Base-by-base conservation (phyloP, 1,140 invertebrate species). In the Triops cancriformis region DNA sequence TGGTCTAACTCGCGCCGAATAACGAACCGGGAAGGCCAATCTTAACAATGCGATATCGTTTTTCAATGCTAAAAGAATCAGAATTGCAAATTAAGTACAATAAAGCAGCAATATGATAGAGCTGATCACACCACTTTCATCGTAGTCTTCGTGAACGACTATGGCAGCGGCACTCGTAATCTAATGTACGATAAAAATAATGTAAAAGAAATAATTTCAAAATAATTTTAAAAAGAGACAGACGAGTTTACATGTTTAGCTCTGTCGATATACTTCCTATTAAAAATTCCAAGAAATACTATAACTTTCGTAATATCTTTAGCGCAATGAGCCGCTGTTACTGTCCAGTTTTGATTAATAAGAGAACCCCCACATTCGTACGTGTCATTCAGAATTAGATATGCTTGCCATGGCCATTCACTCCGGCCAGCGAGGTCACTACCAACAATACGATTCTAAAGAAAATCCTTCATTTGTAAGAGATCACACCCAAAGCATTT, bases 261-360 rank as follows among this genome's bases (percentile, higher is more conserved):
- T 4, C 1, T 64, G 18, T 64, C n/a, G 14, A 64, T 23, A n/a
- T 23, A n/a, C 6, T 64, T 64, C 51, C 1, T 0, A 2, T 64
- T 64, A 23, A 6, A 0, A 14, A 64, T n/a, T n/a, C 51, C 51
- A 64, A 64, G 51, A 3, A n/a, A 64, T n/a, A 64, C 23, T 0
- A 23, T 1, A 0, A 64, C 18, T 23, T 64, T 64, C 18, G 14
- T 5, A 64, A 23, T 6, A 64, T 0, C 23, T 64, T 6, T 9
- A 42, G 78, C 41, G 80, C 86, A 87, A 77, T 87, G 86, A 12
- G 84, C 85, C 0, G 86, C 85, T 9, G 86, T 86, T 14, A 86
- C 73, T 10, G 87, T 82, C 85, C 85, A 87, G n/a, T 83, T 80
- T 2, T 79, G 79, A 74, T 83, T 80, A 11, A 87, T 83, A 0